A percentile compares a stretch with the other conserved stretches of the same genome.
phyloP scores from a whole-genome alignment of 2,797 vertebrate genomes.

The Arctocebus calabarensis region DNA sequence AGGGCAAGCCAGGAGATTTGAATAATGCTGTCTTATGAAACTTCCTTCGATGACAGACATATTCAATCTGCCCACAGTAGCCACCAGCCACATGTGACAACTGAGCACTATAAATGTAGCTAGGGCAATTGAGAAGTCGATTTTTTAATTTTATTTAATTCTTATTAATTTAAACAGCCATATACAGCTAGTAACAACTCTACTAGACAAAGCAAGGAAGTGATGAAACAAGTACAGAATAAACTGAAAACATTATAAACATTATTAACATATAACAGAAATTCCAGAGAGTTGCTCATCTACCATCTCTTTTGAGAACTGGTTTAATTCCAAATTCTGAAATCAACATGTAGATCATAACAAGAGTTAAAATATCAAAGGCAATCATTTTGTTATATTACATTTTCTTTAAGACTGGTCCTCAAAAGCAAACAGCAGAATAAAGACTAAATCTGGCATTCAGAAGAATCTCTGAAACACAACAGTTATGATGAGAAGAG shows the following conservation, averaged over 20 bases:
- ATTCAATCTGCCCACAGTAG: background rate
- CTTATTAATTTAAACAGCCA: constrained; percentile 14
- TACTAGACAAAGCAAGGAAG: background rate
- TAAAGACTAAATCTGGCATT: background rate
- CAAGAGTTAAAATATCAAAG: constrained; percentile 27
- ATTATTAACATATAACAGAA: constrained; percentile 12
- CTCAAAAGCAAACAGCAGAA: constrained; percentile 27
- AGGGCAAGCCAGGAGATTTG: background rate
- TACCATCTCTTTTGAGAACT: constrained; percentile 15
- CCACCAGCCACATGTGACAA: background rate
- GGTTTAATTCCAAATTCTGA: constrained; percentile 36
- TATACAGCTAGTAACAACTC: background rate
- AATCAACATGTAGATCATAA: background rate
- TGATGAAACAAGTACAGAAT: constrained; percentile 14
- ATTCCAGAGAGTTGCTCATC: constrained; percentile 9
- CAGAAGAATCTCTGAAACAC: constrained; percentile 6
- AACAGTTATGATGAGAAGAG: background rate
- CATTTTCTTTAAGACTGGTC: too few species aligned
- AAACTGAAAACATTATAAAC: background rate
- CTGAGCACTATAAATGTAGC: background rate
- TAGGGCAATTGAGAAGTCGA: background rate
- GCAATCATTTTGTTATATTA: background rate
- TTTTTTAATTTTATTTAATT: constrained; percentile 49
- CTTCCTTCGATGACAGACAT: background rate
- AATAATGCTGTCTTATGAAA: background rate